Evolutionary conservation across 2,113 vertebrate species (phyloP), one percentile per base, ranked within the genome.

Genomic region (Glaucidium brasilianum): DNA sequence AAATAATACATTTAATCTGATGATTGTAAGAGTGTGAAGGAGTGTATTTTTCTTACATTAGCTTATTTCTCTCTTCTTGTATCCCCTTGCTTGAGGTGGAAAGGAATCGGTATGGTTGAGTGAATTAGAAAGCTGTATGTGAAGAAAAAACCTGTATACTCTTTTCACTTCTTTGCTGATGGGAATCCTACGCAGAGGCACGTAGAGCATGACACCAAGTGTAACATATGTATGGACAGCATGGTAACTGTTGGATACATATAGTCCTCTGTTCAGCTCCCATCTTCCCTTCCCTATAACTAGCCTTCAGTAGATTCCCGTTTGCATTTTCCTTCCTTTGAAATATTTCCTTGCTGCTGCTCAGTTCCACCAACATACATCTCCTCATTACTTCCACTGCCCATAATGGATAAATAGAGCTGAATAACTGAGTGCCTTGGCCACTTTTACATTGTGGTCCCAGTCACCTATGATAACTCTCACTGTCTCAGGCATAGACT

Each of bases 311-410:
- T 12, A 91, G 30, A 77, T 37, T 69, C 30, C 26, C 16, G 84
- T 90, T 81, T 93, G 92, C 58, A 34, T 92, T 92, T 95, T 94
- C 52, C 58, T 72, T 92, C 50, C 72, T 90, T 83, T 89, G 68
- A 88, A 93, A 84, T 91, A 74, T 29, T 34, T 93, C 85, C 75
- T 88, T 91, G 79, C 95, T 88, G 92, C 94, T 91, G 64, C 52
- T 93, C 47, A 3, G 47, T 92, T 88, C 76, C 27, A n/a, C 75
- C 79, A 78, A 30, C 74, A 63, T 34, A 82, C 62, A 58, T 77
- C 73, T 94, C 58, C 68, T 90, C 58, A 77, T 92, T 90, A 41
- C 82, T 94, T 81, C 88, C 71, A 50, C 67, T 94, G 95, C 82
- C 63, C 22, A 14, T 26, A 52, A n/a, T 12, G 27, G 82, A 68